Evolutionary conservation across 2,797 vertebrate genomes (phyloP), one percentile per base, ranked within the genome.

Genomic region (Cetoscarus ocellatus): DNA sequence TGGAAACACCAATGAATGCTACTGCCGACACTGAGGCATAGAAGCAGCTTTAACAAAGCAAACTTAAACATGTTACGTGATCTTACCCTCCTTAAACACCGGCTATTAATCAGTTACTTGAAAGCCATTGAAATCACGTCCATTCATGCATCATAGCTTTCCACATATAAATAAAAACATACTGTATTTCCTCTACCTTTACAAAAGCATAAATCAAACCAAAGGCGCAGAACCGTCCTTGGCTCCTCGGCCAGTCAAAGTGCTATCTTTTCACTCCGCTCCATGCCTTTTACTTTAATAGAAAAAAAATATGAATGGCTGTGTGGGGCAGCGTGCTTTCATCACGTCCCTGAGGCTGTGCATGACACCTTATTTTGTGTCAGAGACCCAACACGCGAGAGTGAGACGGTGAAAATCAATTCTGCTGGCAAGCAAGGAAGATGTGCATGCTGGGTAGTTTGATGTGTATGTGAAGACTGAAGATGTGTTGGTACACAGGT

Each of bases 311-410:
- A 75, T 59, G 67, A 71, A 86, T 81, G 83, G 62, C 53, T 54
- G 67, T 72, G 51, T 82, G 59, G 59, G 73, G 48, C 3, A 15
- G 51, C 55, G 67, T 13, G 51, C n/a, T 52, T 86, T 86, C 78
- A 85, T 88, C 77, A 80, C 45, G 15, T 75, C 73, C 65, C 75
- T 0, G 35, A 2, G 39, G 65, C 47, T 1, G 35, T 70, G 51
- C 73, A 66, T 79, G 81, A 86, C 87, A 88, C 86, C 72, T 79
- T 85, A 80, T 88, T 90, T 80, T 9, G 56, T 67, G 72, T 83
- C 47, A 45, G 54, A 2, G 44, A 35, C 56, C 19, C 34, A 78
- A 82, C 84, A 84, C 36, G 38, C 53, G 34, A 38, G 63, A 64
- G 18, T 36, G 59, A 66, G 74, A 83, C 67, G 56, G 62, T 61